Conservation (phyloP, 2,888 invertebrate species). For the Apodemia mormo region DNA sequence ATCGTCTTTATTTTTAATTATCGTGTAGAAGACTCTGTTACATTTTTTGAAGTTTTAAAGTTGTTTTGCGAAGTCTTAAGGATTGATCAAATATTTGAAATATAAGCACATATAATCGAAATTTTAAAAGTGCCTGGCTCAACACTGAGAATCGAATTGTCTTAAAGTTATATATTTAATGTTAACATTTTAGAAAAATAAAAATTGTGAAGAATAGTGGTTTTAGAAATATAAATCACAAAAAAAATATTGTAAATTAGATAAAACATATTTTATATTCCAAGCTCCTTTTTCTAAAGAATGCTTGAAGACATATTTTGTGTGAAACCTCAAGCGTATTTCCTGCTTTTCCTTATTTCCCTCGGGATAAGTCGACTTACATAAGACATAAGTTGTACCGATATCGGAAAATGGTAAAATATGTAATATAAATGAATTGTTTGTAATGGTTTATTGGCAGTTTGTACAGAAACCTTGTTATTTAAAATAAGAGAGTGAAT, state of each 20-base stretch:
- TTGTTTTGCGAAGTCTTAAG: no score
- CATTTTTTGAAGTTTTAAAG: no score
- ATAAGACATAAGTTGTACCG: conserved; percentile 68
- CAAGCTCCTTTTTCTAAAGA: conserved; percentile 34
- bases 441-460: background rate
- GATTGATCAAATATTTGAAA: no score
- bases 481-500: background rate
- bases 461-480: background rate
- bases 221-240: background rate
- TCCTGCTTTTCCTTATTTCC: conserved; percentile 76
- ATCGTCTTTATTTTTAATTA: no score
- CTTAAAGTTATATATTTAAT: no score
- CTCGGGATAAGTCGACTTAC: conserved; percentile 73
- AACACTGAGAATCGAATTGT: no score
- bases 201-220: background rate
- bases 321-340: conserved; percentile 65
- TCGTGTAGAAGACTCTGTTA: no score
- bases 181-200: no score
- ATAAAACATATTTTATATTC: conserved; percentile 27
- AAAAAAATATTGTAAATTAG: conserved; percentile 8
- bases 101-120: no score
- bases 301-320: conserved; percentile 64
- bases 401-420: conserved; percentile 20
- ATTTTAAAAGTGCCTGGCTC: no score
- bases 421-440: conserved; percentile 19